Conservation (phyloP, 2,888 invertebrate genomes). For the Caenorhabditis wallacei region DNA sequence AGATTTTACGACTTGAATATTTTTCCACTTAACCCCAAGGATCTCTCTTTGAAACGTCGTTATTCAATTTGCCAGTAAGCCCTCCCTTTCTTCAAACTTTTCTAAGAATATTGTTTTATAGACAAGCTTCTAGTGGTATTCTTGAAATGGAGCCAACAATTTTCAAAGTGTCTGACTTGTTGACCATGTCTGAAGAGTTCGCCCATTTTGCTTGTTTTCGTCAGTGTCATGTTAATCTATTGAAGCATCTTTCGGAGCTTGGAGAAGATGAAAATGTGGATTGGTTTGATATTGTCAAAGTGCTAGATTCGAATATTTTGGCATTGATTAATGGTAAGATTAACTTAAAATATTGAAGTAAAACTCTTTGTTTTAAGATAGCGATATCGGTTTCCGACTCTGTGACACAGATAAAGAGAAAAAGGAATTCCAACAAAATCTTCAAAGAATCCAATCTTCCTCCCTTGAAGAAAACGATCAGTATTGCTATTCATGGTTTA, state of each 20-base stretch:
- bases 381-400: slow-evolving; percentile 25
- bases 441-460: not conserved
- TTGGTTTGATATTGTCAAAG: slow-evolving; percentile 39
- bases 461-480: not conserved
- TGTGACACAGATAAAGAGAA: slow-evolving; percentile 14
- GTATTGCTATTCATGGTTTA: slow-evolving; percentile 41
- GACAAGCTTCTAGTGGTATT: slow-evolving; percentile 23
- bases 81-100: not conserved
- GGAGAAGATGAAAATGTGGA: slow-evolving; percentile 37
- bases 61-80: slow-evolving; percentile 49
- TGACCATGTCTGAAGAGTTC: slow-evolving; percentile 44
- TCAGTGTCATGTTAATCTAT: slow-evolving; percentile 52
- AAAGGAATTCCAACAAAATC: slow-evolving; percentile 3
- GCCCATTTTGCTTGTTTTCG: slow-evolving; percentile 40
- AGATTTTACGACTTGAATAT: slow-evolving; percentile 40
- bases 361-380: slow-evolving; percentile 18
- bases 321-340: slow-evolving; percentile 41
- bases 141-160: slow-evolving; percentile 38
- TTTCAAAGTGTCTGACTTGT: slow-evolving; percentile 34
- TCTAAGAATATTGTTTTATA: not conserved
- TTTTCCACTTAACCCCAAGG: not conserved
- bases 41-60: slow-evolving; percentile 17
- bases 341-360: not conserved
- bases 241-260: slow-evolving; percentile 24
- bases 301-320: slow-evolving; percentile 39